These are phyloP conservation scores for Pelecanoides urinatrix DNA, from an alignment of 2,113 vertebrate genomes.

Conservation along the genomic window DNA sequence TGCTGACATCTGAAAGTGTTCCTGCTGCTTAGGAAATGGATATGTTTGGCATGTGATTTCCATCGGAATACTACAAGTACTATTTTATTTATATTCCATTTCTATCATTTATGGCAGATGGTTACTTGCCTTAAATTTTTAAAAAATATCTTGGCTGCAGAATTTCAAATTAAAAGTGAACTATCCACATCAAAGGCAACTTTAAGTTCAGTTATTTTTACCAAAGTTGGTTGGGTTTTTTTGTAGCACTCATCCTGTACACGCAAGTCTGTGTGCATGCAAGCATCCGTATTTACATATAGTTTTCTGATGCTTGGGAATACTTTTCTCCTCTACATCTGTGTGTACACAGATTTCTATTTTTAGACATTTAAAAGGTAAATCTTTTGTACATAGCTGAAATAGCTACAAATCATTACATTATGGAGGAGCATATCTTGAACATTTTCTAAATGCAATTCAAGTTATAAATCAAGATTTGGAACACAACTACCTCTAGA, in stretches of 20 bases:
- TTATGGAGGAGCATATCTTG: not conserved
- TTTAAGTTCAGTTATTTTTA: conserved; percentile 42
- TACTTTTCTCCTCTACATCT: not conserved
- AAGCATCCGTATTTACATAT: not conserved
- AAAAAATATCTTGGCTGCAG: conserved; percentile 29
- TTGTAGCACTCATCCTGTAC: not conserved
- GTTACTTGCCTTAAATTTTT: conserved; percentile 61
- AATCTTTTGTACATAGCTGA: not conserved
- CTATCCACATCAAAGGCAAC: conserved; percentile 22
- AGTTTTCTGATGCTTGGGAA: not conserved
- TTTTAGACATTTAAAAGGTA: not conserved
- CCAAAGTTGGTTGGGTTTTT: not conserved
- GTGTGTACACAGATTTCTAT: rapidly evolving
- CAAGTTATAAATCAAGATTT: not conserved
- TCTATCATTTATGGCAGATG: conserved; percentile 57
- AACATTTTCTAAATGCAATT: not conserved
- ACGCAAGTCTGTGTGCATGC: not conserved
- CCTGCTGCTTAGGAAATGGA: conserved; percentile 15
- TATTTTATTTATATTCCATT: conserved; percentile 64
- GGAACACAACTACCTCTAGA: not conserved
- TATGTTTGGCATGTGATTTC: conserved; percentile 30
- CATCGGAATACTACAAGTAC: conserved; percentile 6
- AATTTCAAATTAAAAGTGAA: conserved; percentile 59
- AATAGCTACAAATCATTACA: not conserved
- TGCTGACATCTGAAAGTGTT: conserved; percentile 21